These are phyloP conservation scores for Polyergus mexicanus DNA, from an alignment of 1,140 invertebrate species.

Conservation along the genomic window DNA sequence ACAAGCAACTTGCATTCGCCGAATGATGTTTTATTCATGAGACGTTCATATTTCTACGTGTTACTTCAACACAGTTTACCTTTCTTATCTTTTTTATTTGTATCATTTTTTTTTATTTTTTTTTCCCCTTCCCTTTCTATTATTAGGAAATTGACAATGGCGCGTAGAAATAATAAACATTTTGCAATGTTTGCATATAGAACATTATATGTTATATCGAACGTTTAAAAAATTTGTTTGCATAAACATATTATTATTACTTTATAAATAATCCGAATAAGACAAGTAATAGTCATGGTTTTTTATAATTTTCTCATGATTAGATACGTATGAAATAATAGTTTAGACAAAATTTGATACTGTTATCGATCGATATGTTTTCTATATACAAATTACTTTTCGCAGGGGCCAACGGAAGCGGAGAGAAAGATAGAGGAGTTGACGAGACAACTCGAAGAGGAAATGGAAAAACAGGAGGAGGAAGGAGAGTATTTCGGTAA, in stretches of 20 bases:
- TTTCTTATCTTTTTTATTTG: background rate
- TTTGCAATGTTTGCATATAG: background rate
- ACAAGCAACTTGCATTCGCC: conserved; percentile 35
- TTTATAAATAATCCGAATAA: background rate
- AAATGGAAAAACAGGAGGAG: conserved; percentile 97
- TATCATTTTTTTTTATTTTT: background rate
- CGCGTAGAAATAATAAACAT: background rate
- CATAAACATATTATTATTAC: background rate
- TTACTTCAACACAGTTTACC: conserved; percentile 23
- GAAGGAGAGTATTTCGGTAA: conserved; percentile 98
- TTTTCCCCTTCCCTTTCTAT: background rate
- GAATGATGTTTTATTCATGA: conserved; percentile 65
- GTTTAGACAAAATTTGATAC: background rate
- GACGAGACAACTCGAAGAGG: conserved; percentile 95
- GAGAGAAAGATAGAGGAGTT: conserved; percentile 96
- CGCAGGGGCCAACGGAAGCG: conserved; percentile 94
- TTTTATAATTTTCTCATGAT: background rate
- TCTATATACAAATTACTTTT: conserved; percentile 64
- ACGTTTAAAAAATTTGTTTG: background rate
- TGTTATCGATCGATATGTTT: conserved; percentile 20
- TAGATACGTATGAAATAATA: background rate
- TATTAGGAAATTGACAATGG: background rate
- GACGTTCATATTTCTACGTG: background rate
- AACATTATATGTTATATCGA: background rate
- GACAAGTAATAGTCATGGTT: background rate